A percentile compares a stretch with the other conserved stretches of the same genome.
These are phyloP conservation scores for Paraescarpia echinospica DNA, from an alignment of 1,140 invertebrate species.

Conservation along the genomic window DNA sequence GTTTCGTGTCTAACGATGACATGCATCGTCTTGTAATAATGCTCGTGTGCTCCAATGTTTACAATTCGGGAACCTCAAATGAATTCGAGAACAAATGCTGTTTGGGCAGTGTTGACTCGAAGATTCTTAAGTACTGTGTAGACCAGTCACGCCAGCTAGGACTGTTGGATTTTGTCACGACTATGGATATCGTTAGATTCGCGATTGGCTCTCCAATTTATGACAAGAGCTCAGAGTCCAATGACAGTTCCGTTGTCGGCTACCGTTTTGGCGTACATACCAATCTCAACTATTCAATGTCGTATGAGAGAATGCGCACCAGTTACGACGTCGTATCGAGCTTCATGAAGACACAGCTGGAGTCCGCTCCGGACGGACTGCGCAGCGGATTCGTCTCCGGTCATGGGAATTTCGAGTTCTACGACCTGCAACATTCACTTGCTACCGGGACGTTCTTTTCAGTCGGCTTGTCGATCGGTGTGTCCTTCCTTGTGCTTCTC, in stretches of 20 bases:
- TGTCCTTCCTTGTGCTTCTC: conserved; percentile 79
- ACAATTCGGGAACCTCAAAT: not conserved
- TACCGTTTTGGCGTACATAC: conserved; percentile 88
- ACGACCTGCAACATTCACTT: conserved; percentile 84
- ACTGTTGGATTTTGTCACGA: not conserved
- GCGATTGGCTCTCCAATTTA: conserved; percentile 85
- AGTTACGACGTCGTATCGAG: conserved; percentile 68
- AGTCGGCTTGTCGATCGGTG: conserved; percentile 75
- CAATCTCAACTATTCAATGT: conserved; percentile 76
- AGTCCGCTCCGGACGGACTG: not conserved
- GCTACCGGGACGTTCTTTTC: conserved; percentile 79
- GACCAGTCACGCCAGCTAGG: not conserved
- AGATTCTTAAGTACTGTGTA: not conserved
- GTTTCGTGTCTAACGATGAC: conserved; percentile 65
- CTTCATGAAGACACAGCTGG: conserved; percentile 59
- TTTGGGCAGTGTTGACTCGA: not conserved
- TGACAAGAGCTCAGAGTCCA: conserved; percentile 39
- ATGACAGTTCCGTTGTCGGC: conserved; percentile 64
- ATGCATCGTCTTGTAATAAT: conserved; percentile 10
- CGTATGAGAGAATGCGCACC: conserved; percentile 76
- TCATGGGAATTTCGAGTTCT: conserved; percentile 61
- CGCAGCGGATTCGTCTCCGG: not conserved
- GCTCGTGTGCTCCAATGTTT: not conserved
- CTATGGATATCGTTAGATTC: conserved; percentile 40
- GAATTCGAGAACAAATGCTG: conserved; percentile 44